Evolutionary conservation across 2,113 vertebrate species (phyloP), one percentile per base, ranked within the genome.

Genomic region (Chaetodon auriga): DNA sequence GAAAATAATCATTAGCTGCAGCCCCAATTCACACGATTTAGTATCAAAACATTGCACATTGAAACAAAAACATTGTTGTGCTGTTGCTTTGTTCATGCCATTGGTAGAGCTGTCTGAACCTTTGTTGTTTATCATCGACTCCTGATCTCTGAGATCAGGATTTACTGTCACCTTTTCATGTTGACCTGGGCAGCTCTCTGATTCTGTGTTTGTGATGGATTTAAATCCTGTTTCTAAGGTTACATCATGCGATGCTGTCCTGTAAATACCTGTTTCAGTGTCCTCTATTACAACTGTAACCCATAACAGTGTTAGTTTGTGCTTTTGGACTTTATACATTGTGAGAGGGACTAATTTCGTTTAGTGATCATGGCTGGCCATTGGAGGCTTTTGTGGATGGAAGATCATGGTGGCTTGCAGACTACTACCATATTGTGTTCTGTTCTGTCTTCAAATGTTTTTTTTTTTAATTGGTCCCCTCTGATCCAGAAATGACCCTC

Each of bases 401-500:
- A 61, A 6, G 75, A 65, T 85, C 61, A 43, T 36, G 21, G 58
- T 46, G 19, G 13, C 68, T 48, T 65, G 25, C 62, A 70, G 43
- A 41, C 62, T 18, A 8, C 62, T 5, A 53, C 48, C 46, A n/a
- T n/a, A n/a, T n/a, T n/a, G n/a, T n/a, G n/a, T n/a, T n/a, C n/a
- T n/a, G n/a, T n/a, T n/a, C n/a, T n/a, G n/a, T 84, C 69, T 54
- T 41, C 64, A 18, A 57, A 23, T 18, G 30, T 30, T 3, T 65
- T 76, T 64, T 78, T 84, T 60, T 75, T 78, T 87, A 86, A 91
- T 86, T 78, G 80, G 7, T 62, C 76, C 66, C 74, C 49, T 73
- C 68, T 69, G 77, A 79, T 73, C 49, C 36, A 10, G 57, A 41
- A 48, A 21, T 14, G 64, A 64, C 69, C 75, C 71, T 85, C 41